Conservation (phyloP, 2,888 invertebrate genomes). For the Anodontia alba region DNA sequence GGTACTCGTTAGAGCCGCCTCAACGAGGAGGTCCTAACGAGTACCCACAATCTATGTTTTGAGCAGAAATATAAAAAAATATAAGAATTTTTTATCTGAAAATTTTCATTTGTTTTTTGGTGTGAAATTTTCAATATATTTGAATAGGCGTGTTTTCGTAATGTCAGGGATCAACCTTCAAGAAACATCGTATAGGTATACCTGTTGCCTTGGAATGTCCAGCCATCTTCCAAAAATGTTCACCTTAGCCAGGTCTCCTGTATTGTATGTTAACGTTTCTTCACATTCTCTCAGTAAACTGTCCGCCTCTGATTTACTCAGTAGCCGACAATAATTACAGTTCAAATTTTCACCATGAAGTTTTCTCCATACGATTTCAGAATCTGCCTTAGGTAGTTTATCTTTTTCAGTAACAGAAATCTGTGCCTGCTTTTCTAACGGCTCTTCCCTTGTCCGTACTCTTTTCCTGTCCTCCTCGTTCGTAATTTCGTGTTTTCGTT, state of each 20-base stretch:
- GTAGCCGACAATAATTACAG: constrained; percentile 87
- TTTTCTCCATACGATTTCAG: constrained; percentile 52
- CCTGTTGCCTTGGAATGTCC: constrained; percentile 89
- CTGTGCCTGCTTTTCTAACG: background rate
- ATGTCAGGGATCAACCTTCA: too few species aligned
- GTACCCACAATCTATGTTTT: too few species aligned
- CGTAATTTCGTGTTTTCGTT: background rate
- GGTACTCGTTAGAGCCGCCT: too few species aligned
- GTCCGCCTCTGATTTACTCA: constrained; percentile 86
- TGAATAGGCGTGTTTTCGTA: too few species aligned
- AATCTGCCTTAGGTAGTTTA: background rate
- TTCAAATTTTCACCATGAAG: constrained; percentile 86
- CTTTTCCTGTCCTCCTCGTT: background rate
- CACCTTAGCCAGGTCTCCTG: constrained; percentile 88
- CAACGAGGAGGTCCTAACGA: too few species aligned
- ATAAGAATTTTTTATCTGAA: too few species aligned
- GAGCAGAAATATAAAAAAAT: too few species aligned
- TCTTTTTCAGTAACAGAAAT: background rate
- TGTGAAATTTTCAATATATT: too few species aligned
- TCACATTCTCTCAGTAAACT: constrained; percentile 86
- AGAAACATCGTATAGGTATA: too few species aligned
- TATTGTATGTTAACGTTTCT: constrained; percentile 88
- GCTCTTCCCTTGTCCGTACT: background rate
- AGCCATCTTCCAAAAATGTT: constrained; percentile 89
- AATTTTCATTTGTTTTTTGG: too few species aligned